A percentile compares a stretch with the other conserved stretches of the same genome.
Conservation (phyloP, 2,113 vertebrate species). For the Datnioides undecimradiatus region DNA sequence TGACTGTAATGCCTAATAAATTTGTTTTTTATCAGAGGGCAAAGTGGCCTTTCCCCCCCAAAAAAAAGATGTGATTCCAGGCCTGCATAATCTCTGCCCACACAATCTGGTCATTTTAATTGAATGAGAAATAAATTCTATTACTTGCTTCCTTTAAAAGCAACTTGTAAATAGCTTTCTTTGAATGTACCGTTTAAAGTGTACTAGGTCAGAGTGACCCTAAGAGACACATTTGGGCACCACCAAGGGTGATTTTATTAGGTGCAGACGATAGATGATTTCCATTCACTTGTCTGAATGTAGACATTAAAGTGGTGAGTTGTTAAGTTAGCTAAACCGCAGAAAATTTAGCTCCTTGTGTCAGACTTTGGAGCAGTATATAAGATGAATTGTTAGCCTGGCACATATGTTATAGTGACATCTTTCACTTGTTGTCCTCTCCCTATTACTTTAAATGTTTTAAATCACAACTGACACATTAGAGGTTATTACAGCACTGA, state of each 20-base stretch:
- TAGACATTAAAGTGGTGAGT: slow-evolving; percentile 13
- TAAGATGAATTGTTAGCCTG: slow-evolving; percentile 46
- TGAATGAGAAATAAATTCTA: background rate
- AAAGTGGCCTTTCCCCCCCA: no score
- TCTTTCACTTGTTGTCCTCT: slow-evolving; percentile 39
- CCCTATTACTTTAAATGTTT: slow-evolving; percentile 39
- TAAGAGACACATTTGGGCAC: background rate
- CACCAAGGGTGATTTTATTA: slow-evolving; percentile 28
- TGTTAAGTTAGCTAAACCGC: slow-evolving; percentile 24
- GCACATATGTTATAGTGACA: slow-evolving; percentile 18
- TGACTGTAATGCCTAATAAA: no score
- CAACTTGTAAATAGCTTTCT: background rate
- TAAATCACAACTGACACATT: slow-evolving; percentile 24
- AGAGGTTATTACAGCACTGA: slow-evolving; percentile 36
- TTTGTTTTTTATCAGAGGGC: no score
- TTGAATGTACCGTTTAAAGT: slow-evolving; percentile 12
- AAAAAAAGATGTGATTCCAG: no score
- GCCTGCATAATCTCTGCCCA: background rate
- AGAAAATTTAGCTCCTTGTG: slow-evolving; percentile 28
- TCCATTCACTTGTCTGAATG: slow-evolving; percentile 24
- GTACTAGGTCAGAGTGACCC: slow-evolving; percentile 7
- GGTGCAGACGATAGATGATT: slow-evolving; percentile 27
- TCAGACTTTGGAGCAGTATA: slow-evolving; percentile 28
- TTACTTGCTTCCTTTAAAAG: background rate
- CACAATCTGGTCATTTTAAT: background rate